Conservation (phyloP, 1,140 invertebrate species). For the Chrysoperla carnea region DNA sequence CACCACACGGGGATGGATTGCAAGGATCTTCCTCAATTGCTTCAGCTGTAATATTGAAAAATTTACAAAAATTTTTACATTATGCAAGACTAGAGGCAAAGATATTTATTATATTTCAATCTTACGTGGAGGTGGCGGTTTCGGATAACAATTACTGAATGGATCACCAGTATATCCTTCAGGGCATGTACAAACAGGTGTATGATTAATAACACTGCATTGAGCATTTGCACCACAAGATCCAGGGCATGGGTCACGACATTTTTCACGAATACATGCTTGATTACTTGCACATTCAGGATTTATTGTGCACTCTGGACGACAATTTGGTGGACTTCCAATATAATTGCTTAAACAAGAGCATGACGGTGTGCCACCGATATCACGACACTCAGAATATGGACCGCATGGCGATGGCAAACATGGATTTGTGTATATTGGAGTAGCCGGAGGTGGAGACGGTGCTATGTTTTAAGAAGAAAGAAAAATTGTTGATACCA, state of each 20-base stretch:
- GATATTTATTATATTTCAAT: constrained; percentile 19
- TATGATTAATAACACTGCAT: constrained; percentile 52
- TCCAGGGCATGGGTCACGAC: constrained; percentile 48
- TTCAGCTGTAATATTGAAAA: constrained; percentile 11
- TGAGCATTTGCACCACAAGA: constrained; percentile 48
- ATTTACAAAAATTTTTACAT: too few relatives aligned
- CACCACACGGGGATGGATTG: constrained; percentile 57
- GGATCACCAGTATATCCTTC: constrained; percentile 44
- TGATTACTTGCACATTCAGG: constrained; percentile 51
- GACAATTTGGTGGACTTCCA: constrained; percentile 49
- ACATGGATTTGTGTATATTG: constrained; percentile 34
- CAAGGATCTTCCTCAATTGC: constrained; percentile 34
- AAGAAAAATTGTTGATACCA: constrained; percentile 20
- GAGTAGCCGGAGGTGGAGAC: constrained; percentile 7
- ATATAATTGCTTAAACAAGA: constrained; percentile 43
- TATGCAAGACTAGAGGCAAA: constrained; percentile 11
- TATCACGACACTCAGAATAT: constrained; percentile 53
- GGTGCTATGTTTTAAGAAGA: constrained; percentile 14
- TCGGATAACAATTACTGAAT: constrained; percentile 17
- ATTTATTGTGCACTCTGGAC: constrained; percentile 51
- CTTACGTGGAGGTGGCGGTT: constrained; percentile 21
- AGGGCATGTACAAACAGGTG: constrained; percentile 47
- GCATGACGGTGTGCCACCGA: constrained; percentile 37
- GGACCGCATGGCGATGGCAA: constrained; percentile 59
- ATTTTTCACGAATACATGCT: constrained; percentile 54